Conservation (phyloP, 2,888 invertebrate genomes). For the Ormia ochracea region DNA sequence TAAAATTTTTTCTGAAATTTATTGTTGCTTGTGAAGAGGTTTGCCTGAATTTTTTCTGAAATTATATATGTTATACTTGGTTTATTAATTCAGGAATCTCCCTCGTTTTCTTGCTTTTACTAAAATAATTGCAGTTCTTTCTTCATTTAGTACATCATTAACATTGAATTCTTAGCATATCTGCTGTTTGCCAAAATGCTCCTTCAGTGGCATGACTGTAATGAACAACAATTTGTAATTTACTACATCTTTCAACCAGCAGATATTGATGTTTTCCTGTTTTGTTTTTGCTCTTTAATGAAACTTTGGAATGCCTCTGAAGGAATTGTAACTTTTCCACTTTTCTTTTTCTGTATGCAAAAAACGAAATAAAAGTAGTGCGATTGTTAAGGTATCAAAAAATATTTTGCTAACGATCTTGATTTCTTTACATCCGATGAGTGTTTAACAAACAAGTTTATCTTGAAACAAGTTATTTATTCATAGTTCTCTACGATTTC, state of each 20-base stretch:
- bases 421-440: too few species aligned
- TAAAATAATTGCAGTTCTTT: neutral
- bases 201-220: slow-evolving; percentile 14
- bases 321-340: slow-evolving; percentile 8
- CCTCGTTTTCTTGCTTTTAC: neutral
- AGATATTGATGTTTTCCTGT: slow-evolving; percentile 61
- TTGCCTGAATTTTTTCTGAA: too few species aligned
- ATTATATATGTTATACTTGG: too few species aligned
- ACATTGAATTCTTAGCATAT: slow-evolving; percentile 9
- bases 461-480: too few species aligned
- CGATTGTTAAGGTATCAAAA: neutral
- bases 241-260: slow-evolving; percentile 58
- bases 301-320: slow-evolving; percentile 26
- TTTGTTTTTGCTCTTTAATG: neutral
- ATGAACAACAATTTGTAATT: slow-evolving; percentile 59
- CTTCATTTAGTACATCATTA: slow-evolving; percentile 30
- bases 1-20: too few species aligned
- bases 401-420: too few species aligned
- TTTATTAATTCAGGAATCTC: neutral
- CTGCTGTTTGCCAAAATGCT: slow-evolving; percentile 12
- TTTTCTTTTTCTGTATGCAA: slow-evolving; percentile 16
- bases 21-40: too few species aligned
- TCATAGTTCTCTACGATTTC: too few species aligned
- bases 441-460: too few species aligned
- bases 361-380: neutral